Conservation (phyloP, 1,140 invertebrate genomes). For the Drosophila gunungcola region DNA sequence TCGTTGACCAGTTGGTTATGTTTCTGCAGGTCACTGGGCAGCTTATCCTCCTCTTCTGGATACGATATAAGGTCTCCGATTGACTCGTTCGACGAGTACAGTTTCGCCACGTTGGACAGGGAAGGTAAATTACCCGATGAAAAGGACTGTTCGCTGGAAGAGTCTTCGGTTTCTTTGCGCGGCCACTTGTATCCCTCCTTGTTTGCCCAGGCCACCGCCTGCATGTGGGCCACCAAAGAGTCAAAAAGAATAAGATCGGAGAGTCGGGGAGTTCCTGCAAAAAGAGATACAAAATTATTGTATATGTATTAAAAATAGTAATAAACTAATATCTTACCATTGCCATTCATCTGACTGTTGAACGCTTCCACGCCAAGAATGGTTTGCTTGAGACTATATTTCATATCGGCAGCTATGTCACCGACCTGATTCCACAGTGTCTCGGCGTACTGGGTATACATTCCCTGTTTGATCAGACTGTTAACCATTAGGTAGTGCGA, state of each 20-base stretch:
- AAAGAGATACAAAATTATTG: neutral
- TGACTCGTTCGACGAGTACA: slow-evolving; percentile 74
- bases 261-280: slow-evolving; percentile 65
- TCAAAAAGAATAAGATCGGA: slow-evolving; percentile 79
- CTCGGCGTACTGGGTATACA: slow-evolving; percentile 84
- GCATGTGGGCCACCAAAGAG: slow-evolving; percentile 77
- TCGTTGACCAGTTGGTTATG: slow-evolving; percentile 65
- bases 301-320: neutral
- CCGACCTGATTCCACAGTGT: slow-evolving; percentile 75
- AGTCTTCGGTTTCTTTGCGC: slow-evolving; percentile 59
- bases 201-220: slow-evolving; percentile 77
- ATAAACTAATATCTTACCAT: slow-evolving; percentile 40
- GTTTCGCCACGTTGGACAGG: slow-evolving; percentile 40
- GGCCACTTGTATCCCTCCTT: slow-evolving; percentile 69
- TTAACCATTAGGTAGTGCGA: slow-evolving; percentile 82
- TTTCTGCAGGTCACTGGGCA: slow-evolving; percentile 47
- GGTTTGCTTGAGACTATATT: slow-evolving; percentile 78
- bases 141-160: slow-evolving; percentile 17
- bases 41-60: slow-evolving; percentile 30
- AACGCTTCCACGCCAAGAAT: slow-evolving; percentile 76
- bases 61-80: slow-evolving; percentile 63
- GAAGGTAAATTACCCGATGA: slow-evolving; percentile 8
- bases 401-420: slow-evolving; percentile 73
- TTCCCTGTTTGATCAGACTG: slow-evolving; percentile 83
- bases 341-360: slow-evolving; percentile 64